Evolutionary conservation across 2,797 vertebrate genomes (phyloP), one percentile per base, ranked within the genome.

Genomic region (Clarias fuscus): DNA sequence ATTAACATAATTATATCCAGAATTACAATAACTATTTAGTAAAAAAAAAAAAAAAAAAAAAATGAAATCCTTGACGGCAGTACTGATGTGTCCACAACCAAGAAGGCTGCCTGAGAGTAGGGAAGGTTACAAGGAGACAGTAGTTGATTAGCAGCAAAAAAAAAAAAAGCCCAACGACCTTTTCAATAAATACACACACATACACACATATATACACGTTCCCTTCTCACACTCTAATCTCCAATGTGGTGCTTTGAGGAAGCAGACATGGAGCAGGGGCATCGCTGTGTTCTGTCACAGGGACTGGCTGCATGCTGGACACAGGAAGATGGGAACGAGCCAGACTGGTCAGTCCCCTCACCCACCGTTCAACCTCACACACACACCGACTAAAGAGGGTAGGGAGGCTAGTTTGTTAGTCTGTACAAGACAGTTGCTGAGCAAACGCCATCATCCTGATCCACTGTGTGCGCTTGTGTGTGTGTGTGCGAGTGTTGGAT

Each of bases 111-210:
- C 79, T 11, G 1, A 84, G 72, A 86, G 72, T 79, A 76, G 87
- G 84, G 84, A 89, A 87, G 79, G 97, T 97, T 97, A 97, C 96
- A 97, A 97, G 97, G 96, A 97, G 96, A 99, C 98, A 99, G 98
- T 98, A 99, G 98, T 98, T 97, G 94, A 96, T 98, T 98, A 99
- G 98, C 98, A 99, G 98, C 98, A 98, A 94, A 78, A 56, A 18
- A 30, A 18, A 30, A 68, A 70, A 81, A 97, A 95, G 96, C 89
- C 89, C 91, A 89, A 87, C 83, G 67, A 88, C 86, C 95, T 93
- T 72, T 85, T 93, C 93, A 96, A 99, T 99, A 97, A 97, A 97
- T 97, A 95, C 97, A 97, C 96, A 96, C 96, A 95, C 82, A 82
- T 30, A 80, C 73, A 67, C 85, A 84, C 85, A 37, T 53, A 80